phyloP scores from a whole-genome alignment of 2,888 invertebrate genomes.

The Helobdella robusta region DNA sequence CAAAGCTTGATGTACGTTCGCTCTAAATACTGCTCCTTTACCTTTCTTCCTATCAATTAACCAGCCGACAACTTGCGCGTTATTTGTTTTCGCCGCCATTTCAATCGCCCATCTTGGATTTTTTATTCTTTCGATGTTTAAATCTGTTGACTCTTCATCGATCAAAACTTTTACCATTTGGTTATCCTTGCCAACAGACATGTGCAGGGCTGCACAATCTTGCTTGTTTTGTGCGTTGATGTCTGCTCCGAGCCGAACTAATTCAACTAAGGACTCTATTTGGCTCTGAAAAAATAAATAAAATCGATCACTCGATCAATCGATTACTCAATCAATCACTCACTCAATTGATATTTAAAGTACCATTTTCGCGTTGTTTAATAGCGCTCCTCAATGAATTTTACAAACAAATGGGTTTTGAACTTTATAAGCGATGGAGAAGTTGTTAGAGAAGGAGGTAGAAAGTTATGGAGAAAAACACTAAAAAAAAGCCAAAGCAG shows the following conservation, averaged over 20 bases:
- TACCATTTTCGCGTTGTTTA: too few relatives aligned
- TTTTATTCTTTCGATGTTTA: constrained; percentile 28
- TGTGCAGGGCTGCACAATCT: constrained; percentile 17
- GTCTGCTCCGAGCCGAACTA: constrained; percentile 10
- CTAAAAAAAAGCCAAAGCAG: too few relatives aligned
- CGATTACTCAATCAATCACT: too few relatives aligned
- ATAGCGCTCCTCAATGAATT: too few relatives aligned
- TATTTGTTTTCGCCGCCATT: constrained; percentile 24
- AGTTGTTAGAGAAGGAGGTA: too few relatives aligned
- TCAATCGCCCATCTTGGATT: constrained; percentile 28
- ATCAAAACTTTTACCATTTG: constrained; percentile 18
- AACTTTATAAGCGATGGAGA: too few relatives aligned
- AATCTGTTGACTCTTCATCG: constrained; percentile 24
- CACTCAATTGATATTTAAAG: too few relatives aligned
- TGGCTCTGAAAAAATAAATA: constrained; percentile 7
- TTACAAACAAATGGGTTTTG: too few relatives aligned
- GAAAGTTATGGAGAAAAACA: too few relatives aligned
- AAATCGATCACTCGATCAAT: too few relatives aligned
- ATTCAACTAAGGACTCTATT: constrained; percentile 3
- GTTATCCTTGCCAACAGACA: constrained; percentile 17
- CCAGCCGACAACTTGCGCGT: constrained; percentile 19
- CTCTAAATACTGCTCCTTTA: constrained; percentile 16
- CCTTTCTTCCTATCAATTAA: constrained; percentile 23
- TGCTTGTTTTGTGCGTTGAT: constrained; percentile 17
- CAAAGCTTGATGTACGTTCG: constrained; percentile 25